Percentiles rank a stretch among this genome's conserved stretches.
Evolutionary conservation across 2,113 vertebrate species (phyloP).

Genomic region (Vulpes lagopus): DNA sequence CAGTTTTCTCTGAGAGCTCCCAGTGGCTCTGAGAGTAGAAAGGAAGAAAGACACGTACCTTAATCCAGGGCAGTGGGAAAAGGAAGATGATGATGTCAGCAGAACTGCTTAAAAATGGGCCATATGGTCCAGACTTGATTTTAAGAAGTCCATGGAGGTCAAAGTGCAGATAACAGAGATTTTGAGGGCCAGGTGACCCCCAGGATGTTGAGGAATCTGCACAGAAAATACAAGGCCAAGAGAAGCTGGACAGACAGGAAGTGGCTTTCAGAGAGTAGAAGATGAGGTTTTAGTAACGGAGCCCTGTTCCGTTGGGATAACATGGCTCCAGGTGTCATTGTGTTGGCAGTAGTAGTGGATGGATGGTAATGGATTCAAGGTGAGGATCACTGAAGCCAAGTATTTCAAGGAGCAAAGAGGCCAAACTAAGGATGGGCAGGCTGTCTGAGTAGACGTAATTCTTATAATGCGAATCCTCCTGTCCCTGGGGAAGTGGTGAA

Average conservation of each 20-base stretch:
- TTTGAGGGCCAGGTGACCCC: not conserved
- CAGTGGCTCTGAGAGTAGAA: not conserved
- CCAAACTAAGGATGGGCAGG: not conserved
- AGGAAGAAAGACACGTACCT: not conserved
- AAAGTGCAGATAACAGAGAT: not conserved
- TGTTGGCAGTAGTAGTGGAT: too few relatives aligned
- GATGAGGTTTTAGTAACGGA: not conserved
- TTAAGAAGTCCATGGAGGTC: not conserved
- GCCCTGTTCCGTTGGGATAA: rapidly evolving
- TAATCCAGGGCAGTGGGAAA: not conserved
- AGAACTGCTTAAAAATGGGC: not conserved
- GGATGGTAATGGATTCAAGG: not conserved
- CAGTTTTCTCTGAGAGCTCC: not conserved
- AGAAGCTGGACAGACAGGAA: not conserved
- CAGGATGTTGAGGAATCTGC: not conserved
- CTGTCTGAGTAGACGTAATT: not conserved
- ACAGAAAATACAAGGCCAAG: not conserved
- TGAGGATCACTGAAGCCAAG: not conserved
- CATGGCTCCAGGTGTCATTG: not conserved
- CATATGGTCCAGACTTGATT: not conserved
- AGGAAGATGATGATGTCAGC: not conserved
- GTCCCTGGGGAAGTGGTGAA: not conserved
- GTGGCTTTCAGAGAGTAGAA: not conserved
- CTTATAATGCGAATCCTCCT: not conserved
- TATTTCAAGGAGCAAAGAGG: not conserved